phyloP scores from a whole-genome alignment of 1,140 invertebrate genomes.

The Lepidurus arcticus region DNA sequence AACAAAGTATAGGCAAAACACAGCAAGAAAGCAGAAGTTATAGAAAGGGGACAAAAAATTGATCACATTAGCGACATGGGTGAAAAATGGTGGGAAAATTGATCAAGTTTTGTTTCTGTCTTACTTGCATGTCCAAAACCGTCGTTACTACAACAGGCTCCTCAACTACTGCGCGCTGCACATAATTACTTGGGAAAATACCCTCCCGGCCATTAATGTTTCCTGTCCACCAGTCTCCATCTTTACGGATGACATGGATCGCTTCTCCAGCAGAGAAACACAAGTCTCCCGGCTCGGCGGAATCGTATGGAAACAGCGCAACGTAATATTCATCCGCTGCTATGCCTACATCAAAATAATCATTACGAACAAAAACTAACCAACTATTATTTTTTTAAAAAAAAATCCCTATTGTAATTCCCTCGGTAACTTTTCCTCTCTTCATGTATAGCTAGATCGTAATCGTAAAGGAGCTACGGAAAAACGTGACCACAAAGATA shows the following conservation, averaged over 20 bases:
- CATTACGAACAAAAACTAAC: slow-evolving; percentile 1
- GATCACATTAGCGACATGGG: background rate
- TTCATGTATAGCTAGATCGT: too few species aligned
- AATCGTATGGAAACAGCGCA: slow-evolving; percentile 75
- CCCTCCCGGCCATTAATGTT: slow-evolving; percentile 73
- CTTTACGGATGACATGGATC: slow-evolving; percentile 76
- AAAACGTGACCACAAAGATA: too few species aligned
- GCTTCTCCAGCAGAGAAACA: slow-evolving; percentile 85
- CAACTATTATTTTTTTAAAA: slow-evolving; percentile 28
- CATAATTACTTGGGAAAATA: slow-evolving; percentile 94
- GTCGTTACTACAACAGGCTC: slow-evolving; percentile 26
- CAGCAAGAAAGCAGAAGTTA: background rate
- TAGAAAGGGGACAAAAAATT: background rate
- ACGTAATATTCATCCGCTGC: slow-evolving; percentile 65
- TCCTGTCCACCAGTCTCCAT: slow-evolving; percentile 98
- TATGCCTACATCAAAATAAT: slow-evolving; percentile 34
- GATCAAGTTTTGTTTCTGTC: background rate
- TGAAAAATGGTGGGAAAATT: background rate
- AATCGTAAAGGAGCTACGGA: too few species aligned
- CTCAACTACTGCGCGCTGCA: slow-evolving; percentile 54
- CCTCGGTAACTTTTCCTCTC: too few species aligned
- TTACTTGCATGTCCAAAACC: slow-evolving; percentile 21
- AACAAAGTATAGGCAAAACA: slow-evolving; percentile 26
- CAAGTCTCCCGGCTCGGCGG: slow-evolving; percentile 82
- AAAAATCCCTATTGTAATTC: too few species aligned